Evolutionary conservation across 2,113 vertebrate genomes (phyloP).

Genomic region (Raja brachyura): DNA sequence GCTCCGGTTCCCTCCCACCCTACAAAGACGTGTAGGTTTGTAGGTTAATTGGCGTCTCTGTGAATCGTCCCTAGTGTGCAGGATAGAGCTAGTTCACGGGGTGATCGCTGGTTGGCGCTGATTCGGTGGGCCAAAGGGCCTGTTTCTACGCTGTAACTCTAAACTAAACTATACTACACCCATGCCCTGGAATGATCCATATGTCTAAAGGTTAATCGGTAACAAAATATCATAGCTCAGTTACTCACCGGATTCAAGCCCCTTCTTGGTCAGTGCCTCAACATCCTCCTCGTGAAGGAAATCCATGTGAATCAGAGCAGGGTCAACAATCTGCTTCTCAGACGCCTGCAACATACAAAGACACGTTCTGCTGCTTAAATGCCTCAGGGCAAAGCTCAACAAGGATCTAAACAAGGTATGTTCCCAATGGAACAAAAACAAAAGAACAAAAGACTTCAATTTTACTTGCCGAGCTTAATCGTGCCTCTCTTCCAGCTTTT

Average conservation of each 20-base stretch:
- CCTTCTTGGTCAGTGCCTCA: neutral
- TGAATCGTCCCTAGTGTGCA: too few relatives aligned
- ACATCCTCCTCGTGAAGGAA: constrained; percentile 51
- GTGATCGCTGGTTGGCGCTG: too few relatives aligned
- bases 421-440: neutral
- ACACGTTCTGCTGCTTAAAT: neutral
- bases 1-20: too few relatives aligned
- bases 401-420: neutral
- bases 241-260: neutral
- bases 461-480: neutral
- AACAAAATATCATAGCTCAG: neutral
- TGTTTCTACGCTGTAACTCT: too few relatives aligned
- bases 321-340: constrained; percentile 65
- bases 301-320: constrained; percentile 65
- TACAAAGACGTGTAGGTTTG: too few relatives aligned
- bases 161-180: too few relatives aligned
- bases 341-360: constrained; percentile 54
- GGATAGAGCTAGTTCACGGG: too few relatives aligned
- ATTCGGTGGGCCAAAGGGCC: too few relatives aligned
- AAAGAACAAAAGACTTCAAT: neutral
- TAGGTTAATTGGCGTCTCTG: too few relatives aligned
- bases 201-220: neutral
- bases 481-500: too few relatives aligned
- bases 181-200: neutral
- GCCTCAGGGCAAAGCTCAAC: neutral